Evolutionary conservation across 2,113 vertebrate species (phyloP).

Genomic region (Phasianus colchicus): DNA sequence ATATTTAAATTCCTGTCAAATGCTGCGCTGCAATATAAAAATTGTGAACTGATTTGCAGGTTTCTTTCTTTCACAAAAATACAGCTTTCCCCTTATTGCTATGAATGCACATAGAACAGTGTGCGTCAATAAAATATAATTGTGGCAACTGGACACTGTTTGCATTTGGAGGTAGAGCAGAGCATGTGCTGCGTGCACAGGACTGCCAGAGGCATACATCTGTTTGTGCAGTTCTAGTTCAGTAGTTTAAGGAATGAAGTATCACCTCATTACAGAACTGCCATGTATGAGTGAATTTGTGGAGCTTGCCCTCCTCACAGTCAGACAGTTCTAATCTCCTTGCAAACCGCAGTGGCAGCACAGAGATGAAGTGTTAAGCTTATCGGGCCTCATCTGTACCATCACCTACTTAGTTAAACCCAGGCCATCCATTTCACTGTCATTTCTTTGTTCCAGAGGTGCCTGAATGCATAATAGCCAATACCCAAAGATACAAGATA

Average conservation of each 20-base stretch:
- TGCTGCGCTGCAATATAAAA: not conserved
- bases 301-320: slow-evolving; percentile 61
- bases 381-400: slow-evolving; percentile 60
- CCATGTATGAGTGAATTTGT: slow-evolving; percentile 74
- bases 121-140: not conserved
- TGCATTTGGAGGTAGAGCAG: not conserved
- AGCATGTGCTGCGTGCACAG: not conserved
- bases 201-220: slow-evolving; percentile 59
- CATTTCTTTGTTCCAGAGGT: slow-evolving; percentile 73
- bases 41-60: not conserved
- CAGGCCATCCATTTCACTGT: slow-evolving; percentile 73
- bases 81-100: not conserved
- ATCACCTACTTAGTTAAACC: slow-evolving; percentile 73
- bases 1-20: not conserved
- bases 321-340: slow-evolving; percentile 63
- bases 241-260: slow-evolving; percentile 78
- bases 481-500: slow-evolving; percentile 47
- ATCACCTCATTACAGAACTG: slow-evolving; percentile 79
- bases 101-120: not conserved
- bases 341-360: not conserved
- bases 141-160: not conserved
- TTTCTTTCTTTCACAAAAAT: not conserved
- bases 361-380: slow-evolving; percentile 56
- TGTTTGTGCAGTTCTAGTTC: slow-evolving; percentile 71
- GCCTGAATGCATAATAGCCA: slow-evolving; percentile 58